These are phyloP conservation scores for Catajapyx aquilonaris DNA, from an alignment of 1,140 invertebrate genomes.

Conservation along the genomic window DNA sequence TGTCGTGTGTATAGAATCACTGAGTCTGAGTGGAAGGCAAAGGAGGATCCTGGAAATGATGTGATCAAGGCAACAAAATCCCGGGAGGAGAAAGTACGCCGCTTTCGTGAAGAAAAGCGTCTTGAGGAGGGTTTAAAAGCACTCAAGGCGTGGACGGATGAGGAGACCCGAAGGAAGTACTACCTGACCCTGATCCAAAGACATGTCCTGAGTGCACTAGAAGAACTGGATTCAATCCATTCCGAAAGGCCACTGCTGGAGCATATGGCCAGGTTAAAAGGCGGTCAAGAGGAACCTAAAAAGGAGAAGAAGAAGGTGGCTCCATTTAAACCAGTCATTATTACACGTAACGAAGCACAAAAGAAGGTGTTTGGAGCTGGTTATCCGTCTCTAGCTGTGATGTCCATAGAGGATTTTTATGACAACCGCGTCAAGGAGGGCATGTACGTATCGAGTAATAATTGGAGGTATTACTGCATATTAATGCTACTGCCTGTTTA, in stretches of 20 bases:
- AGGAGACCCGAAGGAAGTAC: slow-evolving; percentile 47
- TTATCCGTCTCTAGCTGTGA: slow-evolving; percentile 77
- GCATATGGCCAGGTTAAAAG: slow-evolving; percentile 35
- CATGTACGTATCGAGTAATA: too few species aligned
- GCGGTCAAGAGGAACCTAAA: slow-evolving; percentile 7
- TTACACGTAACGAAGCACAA: slow-evolving; percentile 70
- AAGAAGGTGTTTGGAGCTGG: slow-evolving; percentile 86
- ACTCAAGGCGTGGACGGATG: slow-evolving; percentile 37
- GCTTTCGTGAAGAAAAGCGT: slow-evolving; percentile 58
- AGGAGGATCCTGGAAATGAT: slow-evolving; percentile 11
- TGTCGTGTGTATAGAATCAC: slow-evolving; percentile 55
- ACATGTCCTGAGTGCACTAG: slow-evolving; percentile 47
- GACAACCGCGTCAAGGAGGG: slow-evolving; percentile 64
- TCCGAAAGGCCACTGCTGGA: slow-evolving; percentile 50
- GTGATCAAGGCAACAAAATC: slow-evolving; percentile 6
- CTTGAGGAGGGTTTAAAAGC: slow-evolving; percentile 42
- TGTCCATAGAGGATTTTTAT: slow-evolving; percentile 92
- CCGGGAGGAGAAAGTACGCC: slow-evolving; percentile 51
- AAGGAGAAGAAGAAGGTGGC: slow-evolving; percentile 10
- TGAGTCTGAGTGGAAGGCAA: slow-evolving; percentile 29
- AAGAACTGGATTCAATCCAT: slow-evolving; percentile 51
- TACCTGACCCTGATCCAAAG: slow-evolving; percentile 54
- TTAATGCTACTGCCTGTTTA: too few species aligned
- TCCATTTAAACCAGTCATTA: slow-evolving; percentile 73
- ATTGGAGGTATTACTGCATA: too few species aligned